These are phyloP conservation scores for Pomacea canaliculata DNA, from an alignment of 2,888 invertebrate species.

Conservation along the genomic window DNA sequence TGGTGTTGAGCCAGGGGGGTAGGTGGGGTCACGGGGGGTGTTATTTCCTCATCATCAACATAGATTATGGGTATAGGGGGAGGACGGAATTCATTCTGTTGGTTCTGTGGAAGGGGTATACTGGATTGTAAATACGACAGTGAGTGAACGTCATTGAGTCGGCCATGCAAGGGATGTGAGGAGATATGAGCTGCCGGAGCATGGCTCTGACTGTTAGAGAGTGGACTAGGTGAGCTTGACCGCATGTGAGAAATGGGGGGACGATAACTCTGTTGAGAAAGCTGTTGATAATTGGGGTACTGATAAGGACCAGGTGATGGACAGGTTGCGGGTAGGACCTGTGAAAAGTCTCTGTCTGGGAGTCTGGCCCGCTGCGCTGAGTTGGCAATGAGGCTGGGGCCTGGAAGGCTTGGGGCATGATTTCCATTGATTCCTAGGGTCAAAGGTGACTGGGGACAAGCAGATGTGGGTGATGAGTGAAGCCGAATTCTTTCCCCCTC, in stretches of 20 bases:
- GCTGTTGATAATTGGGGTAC: neutral
- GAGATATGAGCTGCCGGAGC: conserved; percentile 2
- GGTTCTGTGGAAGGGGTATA: conserved; percentile 2
- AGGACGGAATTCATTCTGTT: conserved; percentile 25
- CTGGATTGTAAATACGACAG: conserved; percentile 1
- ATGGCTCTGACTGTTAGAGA: neutral
- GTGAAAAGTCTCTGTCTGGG: conserved; percentile 1
- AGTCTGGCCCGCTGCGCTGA: neutral
- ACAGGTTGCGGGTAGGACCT: neutral
- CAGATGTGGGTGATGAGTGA: conserved; percentile 18
- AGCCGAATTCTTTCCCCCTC: conserved; percentile 16
- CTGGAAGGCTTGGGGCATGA: neutral
- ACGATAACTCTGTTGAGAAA: neutral
- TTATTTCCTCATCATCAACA: conserved; percentile 31
- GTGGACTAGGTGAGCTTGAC: neutral
- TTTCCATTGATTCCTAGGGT: neutral
- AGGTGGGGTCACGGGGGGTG: conserved; percentile 43
- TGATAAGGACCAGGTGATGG: neutral
- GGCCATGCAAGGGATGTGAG: conserved; percentile 6
- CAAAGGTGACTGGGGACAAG: neutral
- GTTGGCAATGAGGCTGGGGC: conserved; percentile 2
- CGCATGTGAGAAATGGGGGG: neutral
- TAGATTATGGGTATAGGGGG: conserved; percentile 32
- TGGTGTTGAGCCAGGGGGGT: conserved; percentile 41
- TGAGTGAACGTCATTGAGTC: neutral